phyloP scores from a whole-genome alignment of 2,888 invertebrate species.

The Acrocyrtus sp. region DNA sequence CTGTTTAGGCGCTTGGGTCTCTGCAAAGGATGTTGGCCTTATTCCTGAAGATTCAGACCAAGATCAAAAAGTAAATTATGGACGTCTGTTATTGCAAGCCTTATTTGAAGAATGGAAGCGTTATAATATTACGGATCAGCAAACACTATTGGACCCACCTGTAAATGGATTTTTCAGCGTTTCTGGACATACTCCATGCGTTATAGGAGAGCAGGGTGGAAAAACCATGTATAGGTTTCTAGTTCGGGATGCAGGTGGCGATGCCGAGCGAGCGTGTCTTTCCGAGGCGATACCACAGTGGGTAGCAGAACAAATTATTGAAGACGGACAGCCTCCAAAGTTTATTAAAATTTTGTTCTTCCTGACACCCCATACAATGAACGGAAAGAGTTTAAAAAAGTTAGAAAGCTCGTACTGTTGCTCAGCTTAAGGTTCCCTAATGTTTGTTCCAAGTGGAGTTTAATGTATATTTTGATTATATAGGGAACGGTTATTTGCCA shows the following conservation, averaged over 20 bases:
- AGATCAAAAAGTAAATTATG: conserved; percentile 94
- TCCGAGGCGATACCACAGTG: conserved; percentile 95
- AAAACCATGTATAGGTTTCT: conserved; percentile 89
- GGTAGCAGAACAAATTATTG: conserved; percentile 90
- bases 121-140: conserved; percentile 57
- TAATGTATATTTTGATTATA: conserved; percentile 64
- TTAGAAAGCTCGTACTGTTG: conserved; percentile 69
- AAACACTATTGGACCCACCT: conserved; percentile 62
- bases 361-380: conserved; percentile 89
- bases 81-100: conserved; percentile 91
- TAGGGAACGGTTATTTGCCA: conserved; percentile 96
- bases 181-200: conserved; percentile 95
- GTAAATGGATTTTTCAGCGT: conserved; percentile 83
- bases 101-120: conserved; percentile 94
- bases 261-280: conserved; percentile 90
- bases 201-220: conserved; percentile 83
- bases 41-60: conserved; percentile 74
- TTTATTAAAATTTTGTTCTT: conserved; percentile 98
- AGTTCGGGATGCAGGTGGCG: conserved; percentile 93
- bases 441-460: not conserved
- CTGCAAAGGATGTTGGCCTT: conserved; percentile 93
- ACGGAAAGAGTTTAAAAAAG: conserved; percentile 80
- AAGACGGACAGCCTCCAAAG: conserved; percentile 93
- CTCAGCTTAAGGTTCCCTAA: not conserved
- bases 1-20: conserved; percentile 98